Evolutionary conservation across 1,140 invertebrate genomes (phyloP).

Genomic region (Lethocerus indicus): DNA sequence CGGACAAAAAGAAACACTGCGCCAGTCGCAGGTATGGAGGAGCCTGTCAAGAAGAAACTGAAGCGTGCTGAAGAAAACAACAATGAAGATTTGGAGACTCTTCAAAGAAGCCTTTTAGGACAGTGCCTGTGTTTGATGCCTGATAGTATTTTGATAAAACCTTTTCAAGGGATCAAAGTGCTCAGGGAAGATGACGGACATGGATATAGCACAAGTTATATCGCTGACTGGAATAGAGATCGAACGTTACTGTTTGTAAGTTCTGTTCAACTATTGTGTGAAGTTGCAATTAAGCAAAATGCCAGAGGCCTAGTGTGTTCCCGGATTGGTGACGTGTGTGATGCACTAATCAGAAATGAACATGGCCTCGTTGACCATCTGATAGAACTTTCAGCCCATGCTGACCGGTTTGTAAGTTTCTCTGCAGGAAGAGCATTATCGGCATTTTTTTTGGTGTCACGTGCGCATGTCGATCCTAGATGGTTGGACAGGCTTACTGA

Average conservation of each 20-base stretch:
- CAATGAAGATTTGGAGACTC: slow-evolving; percentile 33
- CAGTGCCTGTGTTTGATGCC: slow-evolving; percentile 63
- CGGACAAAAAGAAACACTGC: slow-evolving; percentile 13
- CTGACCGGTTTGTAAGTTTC: slow-evolving; percentile 64
- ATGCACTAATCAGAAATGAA: slow-evolving; percentile 59
- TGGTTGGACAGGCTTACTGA: slow-evolving; percentile 51
- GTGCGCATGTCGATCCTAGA: slow-evolving; percentile 54
- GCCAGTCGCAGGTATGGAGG: slow-evolving; percentile 22
- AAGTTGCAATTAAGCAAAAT: slow-evolving; percentile 69
- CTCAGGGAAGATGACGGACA: slow-evolving; percentile 20
- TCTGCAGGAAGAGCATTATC: slow-evolving; percentile 59
- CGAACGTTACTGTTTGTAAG: slow-evolving; percentile 59
- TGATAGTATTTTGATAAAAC: slow-evolving; percentile 43
- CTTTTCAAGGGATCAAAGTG: slow-evolving; percentile 38
- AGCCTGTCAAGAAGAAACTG: slow-evolving; percentile 58
- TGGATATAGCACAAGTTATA: slow-evolving; percentile 29
- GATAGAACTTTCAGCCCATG: slow-evolving; percentile 54
- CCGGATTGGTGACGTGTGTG: slow-evolving; percentile 56
- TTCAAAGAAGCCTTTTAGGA: slow-evolving; percentile 41
- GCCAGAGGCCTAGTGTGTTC: slow-evolving; percentile 60
- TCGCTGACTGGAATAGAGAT: slow-evolving; percentile 52
- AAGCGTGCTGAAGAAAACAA: slow-evolving; percentile 35
- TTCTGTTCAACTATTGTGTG: slow-evolving; percentile 63
- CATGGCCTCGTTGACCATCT: slow-evolving; percentile 68
- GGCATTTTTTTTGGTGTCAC: slow-evolving; percentile 65